Base-by-base conservation (phyloP, 2,113 vertebrate species). In the Morphnarchus princeps region DNA sequence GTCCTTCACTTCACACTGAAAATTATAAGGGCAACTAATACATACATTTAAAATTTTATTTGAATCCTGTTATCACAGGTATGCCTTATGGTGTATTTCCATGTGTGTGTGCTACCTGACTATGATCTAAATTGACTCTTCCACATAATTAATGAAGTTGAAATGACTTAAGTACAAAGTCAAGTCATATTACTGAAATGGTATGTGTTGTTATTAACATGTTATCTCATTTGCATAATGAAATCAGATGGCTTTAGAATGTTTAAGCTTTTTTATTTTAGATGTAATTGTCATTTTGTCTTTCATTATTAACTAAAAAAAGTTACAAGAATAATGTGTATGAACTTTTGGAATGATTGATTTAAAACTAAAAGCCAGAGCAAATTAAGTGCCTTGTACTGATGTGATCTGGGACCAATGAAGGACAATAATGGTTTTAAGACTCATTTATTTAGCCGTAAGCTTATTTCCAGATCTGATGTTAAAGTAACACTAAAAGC, bases 161-260 rank as follows among this genome's bases (percentile, higher is more conserved):
- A 84, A 94, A 89, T 90, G 26, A 82, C 61, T 93, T 55, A 74
- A 94, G 62, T 82, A 65, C 42, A 73, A 91, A 91, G 82, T 94
- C 95, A 93, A 77, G 62, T 94, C 38, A 6, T 91, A 71, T 96
- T 93, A 79, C 36, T 93, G 59, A 93, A 87, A 74, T 13, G 14
- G 62, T 65, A 72, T 66, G 47, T 93, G 86, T 69, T 96, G 45
- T 70, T 93, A 92, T 59, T 93, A 96, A 82, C 91, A 28, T 89
- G 47, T 76, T 93, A 70, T 50, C 72, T 92, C 25, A 95, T 96
- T 95, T 96, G 52, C 84, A 82, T 97, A 96, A 96, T 96, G 54
- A 93, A 94, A 95, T 89, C 16, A 38, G 92, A 94, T 94, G 83
- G 82, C 93, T 93, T 95, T 92, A 81, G 92, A 90, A 86, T 65